phyloP scores from a whole-genome alignment of 2,113 vertebrate genomes.

The Cariama cristata region DNA sequence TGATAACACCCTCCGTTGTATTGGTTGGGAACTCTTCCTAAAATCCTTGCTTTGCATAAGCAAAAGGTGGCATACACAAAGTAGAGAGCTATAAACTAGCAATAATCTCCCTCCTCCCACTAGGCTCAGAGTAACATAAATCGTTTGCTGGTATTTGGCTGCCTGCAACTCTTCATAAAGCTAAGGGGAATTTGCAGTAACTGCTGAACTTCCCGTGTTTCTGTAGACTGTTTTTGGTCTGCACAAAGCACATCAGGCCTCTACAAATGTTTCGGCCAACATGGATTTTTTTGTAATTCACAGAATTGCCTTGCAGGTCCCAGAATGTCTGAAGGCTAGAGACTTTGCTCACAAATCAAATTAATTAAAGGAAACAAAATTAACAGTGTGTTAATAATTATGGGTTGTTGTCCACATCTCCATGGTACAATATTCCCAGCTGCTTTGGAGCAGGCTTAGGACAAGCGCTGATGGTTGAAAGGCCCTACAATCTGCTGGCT shows the following conservation, averaged over 20 bases:
- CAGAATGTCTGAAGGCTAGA: background rate
- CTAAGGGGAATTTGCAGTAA: background rate
- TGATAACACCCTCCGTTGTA: background rate
- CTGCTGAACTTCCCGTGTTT: background rate
- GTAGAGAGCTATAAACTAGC: background rate
- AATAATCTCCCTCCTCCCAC: background rate
- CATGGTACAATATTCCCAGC: background rate
- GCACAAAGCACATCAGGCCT: background rate
- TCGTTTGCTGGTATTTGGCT: background rate
- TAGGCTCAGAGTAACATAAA: background rate
- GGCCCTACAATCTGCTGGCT: background rate
- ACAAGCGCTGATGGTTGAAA: background rate
- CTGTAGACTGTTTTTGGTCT: background rate
- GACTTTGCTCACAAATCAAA: background rate
- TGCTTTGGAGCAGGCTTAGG: background rate
- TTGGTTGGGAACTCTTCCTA: background rate
- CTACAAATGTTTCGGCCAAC: background rate
- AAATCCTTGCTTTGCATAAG: background rate
- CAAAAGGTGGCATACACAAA: background rate
- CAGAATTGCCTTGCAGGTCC: background rate
- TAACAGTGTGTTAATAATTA: background rate
- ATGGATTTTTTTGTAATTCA: background rate
- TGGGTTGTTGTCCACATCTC: background rate
- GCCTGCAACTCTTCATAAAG: background rate
- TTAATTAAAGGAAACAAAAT: slow-evolving; percentile 16